A percentile compares a stretch with the other conserved stretches of the same genome.
Conservation (phyloP, 2,797 vertebrate genomes). For the Ambastaia sidthimunki region DNA sequence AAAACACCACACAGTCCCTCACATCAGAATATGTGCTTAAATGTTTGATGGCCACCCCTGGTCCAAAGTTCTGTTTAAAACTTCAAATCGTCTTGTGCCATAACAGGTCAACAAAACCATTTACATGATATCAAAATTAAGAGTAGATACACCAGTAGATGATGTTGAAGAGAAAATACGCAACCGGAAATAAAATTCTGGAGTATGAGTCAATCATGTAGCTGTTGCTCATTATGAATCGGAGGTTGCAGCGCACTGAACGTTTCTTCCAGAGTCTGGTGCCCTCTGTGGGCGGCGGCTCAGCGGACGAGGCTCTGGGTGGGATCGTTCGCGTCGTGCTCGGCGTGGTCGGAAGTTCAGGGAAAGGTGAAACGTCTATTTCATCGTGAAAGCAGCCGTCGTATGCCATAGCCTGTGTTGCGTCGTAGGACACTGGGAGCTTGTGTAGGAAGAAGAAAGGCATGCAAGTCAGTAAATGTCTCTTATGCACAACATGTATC, state of each 20-base stretch:
- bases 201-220: constrained; percentile 91
- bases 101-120: neutral
- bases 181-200: constrained; percentile 85
- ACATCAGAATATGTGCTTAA: constrained; percentile 1
- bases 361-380: constrained; percentile 77
- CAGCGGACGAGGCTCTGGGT: constrained; percentile 63
- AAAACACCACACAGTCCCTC: neutral
- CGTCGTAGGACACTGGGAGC: constrained; percentile 79
- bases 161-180: constrained; percentile 90
- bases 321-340: constrained; percentile 77
- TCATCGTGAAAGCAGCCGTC: constrained; percentile 87
- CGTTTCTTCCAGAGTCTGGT: constrained; percentile 79
- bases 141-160: constrained; percentile 90
- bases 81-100: neutral
- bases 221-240: constrained; percentile 88
- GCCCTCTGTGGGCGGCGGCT: constrained; percentile 68
- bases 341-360: constrained; percentile 75
- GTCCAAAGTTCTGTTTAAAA: neutral
- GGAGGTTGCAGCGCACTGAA: constrained; percentile 76
- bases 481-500: neutral
- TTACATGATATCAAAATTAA: constrained; percentile 63
- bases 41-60: neutral
- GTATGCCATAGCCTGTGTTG: constrained; percentile 86
- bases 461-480: constrained; percentile 25
- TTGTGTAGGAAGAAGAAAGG: constrained; percentile 66